Evolutionary conservation across 2,797 vertebrate species (phyloP).

Genomic region (Sebastes hopkinsi): DNA sequence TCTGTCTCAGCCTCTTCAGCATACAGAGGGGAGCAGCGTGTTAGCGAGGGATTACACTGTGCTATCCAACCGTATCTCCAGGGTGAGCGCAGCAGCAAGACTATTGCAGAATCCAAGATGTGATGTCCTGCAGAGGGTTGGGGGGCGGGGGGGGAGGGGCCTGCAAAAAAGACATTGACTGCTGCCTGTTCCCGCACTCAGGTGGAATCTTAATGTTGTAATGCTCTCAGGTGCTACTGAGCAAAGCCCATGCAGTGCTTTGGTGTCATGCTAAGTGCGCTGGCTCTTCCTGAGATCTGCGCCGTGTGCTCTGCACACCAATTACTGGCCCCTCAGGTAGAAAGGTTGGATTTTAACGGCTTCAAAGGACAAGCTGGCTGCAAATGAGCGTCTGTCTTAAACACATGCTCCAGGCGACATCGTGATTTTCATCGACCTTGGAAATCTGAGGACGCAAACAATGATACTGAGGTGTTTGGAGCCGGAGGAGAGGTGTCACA

Average conservation of each 20-base stretch:
- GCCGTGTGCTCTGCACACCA: slow-evolving; percentile 57
- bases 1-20: slow-evolving; percentile 23
- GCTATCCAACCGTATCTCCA: slow-evolving; percentile 14
- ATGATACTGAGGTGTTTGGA: not conserved
- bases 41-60: slow-evolving; percentile 27
- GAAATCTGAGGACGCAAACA: slow-evolving; percentile 14
- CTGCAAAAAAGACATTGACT: slow-evolving; percentile 21
- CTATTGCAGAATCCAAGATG: slow-evolving; percentile 28
- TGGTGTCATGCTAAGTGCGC: slow-evolving; percentile 50
- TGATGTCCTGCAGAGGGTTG: not conserved
- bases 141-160: rapidly evolving
- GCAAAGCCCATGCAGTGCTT: slow-evolving; percentile 23
- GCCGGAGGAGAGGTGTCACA: not conserved
- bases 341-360: slow-evolving; percentile 50
- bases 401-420: slow-evolving; percentile 12
- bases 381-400: slow-evolving; percentile 52
- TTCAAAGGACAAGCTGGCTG: slow-evolving; percentile 47
- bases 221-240: slow-evolving; percentile 38
- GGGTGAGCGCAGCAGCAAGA: not conserved
- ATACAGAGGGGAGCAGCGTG: slow-evolving; percentile 23
- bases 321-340: slow-evolving; percentile 52
- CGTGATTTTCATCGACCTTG: slow-evolving; percentile 50
- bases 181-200: slow-evolving; percentile 34
- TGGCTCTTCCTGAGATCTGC: slow-evolving; percentile 38
- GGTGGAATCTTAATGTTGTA: slow-evolving; percentile 61